A percentile compares a stretch with the other conserved stretches of the same genome.
Evolutionary conservation across 2,888 invertebrate species (phyloP).

Genomic region (Hyppa rectilinea): DNA sequence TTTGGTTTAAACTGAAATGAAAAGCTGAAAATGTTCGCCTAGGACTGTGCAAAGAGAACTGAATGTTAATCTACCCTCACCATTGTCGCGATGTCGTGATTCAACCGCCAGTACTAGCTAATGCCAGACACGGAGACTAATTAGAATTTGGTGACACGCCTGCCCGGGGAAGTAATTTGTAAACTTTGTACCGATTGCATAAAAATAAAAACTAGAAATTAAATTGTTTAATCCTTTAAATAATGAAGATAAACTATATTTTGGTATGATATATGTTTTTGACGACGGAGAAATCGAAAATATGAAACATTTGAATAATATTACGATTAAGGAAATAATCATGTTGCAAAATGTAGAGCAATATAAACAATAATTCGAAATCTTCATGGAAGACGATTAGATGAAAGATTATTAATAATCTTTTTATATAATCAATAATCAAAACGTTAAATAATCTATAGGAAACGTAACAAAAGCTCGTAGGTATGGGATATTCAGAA

Average conservation of each 20-base stretch:
- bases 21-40: slow-evolving; percentile 11
- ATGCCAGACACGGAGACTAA: slow-evolving; percentile 88
- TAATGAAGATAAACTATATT: background rate
- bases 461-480: background rate
- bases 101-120: slow-evolving; percentile 81
- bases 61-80: slow-evolving; percentile 47
- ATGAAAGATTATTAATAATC: slow-evolving; percentile 10
- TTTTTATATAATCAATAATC: background rate
- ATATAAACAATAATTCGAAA: slow-evolving; percentile 9
- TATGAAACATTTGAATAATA: background rate
- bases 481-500: background rate
- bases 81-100: slow-evolving; percentile 74
- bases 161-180: slow-evolving; percentile 76
- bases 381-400: background rate
- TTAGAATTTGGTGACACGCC: slow-evolving; percentile 89
- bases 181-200: slow-evolving; percentile 80
- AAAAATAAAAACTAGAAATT: background rate
- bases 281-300: background rate
- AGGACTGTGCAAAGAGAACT: slow-evolving; percentile 28
- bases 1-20: slow-evolving; percentile 1
- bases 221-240: slow-evolving; percentile 44
- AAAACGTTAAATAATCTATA: background rate
- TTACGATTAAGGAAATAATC: slow-evolving; percentile 2
- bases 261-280: background rate
- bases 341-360: slow-evolving; percentile 4